Base-by-base conservation (phyloP, 30 jellyfish, hydroid and myxozoan genomes). In the Cassiopea xamachana region DNA sequence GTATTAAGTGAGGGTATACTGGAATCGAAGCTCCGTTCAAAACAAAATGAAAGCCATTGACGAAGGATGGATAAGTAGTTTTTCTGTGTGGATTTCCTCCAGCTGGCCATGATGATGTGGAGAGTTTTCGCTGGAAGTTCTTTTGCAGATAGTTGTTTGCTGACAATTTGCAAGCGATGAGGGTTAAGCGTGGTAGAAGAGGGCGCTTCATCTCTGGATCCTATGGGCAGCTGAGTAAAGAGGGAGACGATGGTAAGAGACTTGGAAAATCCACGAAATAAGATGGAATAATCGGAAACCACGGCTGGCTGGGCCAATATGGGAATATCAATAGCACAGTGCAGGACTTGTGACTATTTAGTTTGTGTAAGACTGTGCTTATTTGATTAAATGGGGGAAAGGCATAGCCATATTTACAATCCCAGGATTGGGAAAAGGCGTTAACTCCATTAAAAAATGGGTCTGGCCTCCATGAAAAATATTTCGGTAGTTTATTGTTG, bases 341-440 rank as follows among this genome's bases (percentile, higher is more conserved):
- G 13, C 27, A 17, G 68, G 72, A 51, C 3, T 15, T 12, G 50
- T 86, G 83, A 19, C 58, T 77, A 7, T n/a, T 16, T 10, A 86
- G 61, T 46, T 86, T 86, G 62, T 43, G 16, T 7, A 86, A 49
- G 1, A 79, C 85, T 60, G 46, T 60, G 68, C 88, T 78, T 16
- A 86, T 75, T 48, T 47, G 72, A 83, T 76, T 86, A 79, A 86
- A 86, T 50, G 93, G 93, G 45, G 89, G 88, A 46, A 75, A 86
- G 16, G 93, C 89, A 64, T 86, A 75, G 43, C 81, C 78, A 73
- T 59, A 86, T 43, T 47, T 13, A 7, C 60, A 18, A 44, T 68
- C 74, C 93, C 93, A 86, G 12, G 19, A 7, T 45, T 61, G 88
- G 6, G 69, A 70, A 61, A 86, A 79, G 0, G 93, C 75, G 48